These are phyloP conservation scores for Enteromius mattozi DNA, from an alignment of 2,797 vertebrate genomes.

Conservation along the genomic window DNA sequence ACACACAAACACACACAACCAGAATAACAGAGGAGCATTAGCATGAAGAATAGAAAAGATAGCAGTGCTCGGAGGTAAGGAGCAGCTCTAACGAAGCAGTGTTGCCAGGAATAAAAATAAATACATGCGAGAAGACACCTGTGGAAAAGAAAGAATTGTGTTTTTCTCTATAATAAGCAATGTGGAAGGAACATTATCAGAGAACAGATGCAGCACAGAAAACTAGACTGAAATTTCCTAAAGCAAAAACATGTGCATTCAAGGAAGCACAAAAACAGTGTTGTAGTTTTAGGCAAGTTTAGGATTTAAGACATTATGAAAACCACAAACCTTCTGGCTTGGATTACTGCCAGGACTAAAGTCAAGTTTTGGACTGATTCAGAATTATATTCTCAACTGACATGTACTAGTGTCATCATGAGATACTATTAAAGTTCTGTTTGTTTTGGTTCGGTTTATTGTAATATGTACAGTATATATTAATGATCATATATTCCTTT, in stretches of 20 bases:
- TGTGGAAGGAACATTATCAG: background rate
- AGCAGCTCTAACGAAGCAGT: constrained; percentile 37
- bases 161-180: background rate
- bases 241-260: constrained; percentile 20
- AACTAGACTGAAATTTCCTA: background rate
- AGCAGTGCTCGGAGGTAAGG: constrained; percentile 22
- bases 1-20: constrained; percentile 19
- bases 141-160: constrained; percentile 7
- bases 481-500: no score
- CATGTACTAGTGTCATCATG: background rate
- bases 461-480: background rate
- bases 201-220: constrained; percentile 14
- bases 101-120: constrained; percentile 17
- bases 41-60: constrained; percentile 36
- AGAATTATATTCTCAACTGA: background rate
- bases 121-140: constrained; percentile 27
- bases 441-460: background rate
- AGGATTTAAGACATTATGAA: constrained; percentile 4
- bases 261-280: background rate
- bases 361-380: background rate
- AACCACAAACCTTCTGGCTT: constrained; percentile 16
- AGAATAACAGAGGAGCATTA: constrained; percentile 31
- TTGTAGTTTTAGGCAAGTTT: constrained; percentile 11
- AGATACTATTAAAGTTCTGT: background rate
- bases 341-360: constrained; percentile 3